Conservation (phyloP, 2,113 vertebrate species). For the Rhagologus leucostigma region DNA sequence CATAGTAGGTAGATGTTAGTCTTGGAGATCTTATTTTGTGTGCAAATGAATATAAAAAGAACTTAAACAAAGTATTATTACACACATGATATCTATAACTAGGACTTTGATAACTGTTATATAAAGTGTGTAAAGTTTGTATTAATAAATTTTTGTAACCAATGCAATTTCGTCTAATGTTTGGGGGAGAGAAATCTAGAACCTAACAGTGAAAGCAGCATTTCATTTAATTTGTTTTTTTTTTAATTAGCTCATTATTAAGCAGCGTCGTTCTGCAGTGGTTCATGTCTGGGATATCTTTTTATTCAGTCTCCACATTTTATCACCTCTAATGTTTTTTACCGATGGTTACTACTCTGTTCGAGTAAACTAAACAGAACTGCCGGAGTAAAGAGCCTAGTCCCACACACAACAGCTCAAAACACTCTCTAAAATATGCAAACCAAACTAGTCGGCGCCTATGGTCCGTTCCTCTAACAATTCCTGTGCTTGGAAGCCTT, state of each 20-base stretch:
- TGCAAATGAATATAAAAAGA: conserved; percentile 85
- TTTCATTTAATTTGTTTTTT: neutral
- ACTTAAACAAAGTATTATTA: conserved; percentile 84
- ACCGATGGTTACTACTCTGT: neutral
- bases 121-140: conserved; percentile 97
- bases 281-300: conserved; percentile 16
- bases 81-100: conserved; percentile 84
- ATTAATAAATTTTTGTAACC: conserved; percentile 99
- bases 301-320: conserved; percentile 4
- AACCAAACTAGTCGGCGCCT: neutral
- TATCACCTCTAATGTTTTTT: conserved; percentile 29
- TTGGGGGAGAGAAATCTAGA: conserved; percentile 77
- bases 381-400: neutral
- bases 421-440: neutral
- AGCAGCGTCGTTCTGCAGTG: neutral
- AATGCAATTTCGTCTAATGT: conserved; percentile 93
- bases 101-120: conserved; percentile 93
- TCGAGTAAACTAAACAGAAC: conserved; percentile 13
- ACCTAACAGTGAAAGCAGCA: conserved; percentile 29
- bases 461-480: neutral
- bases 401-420: neutral
- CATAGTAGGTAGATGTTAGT: conserved; percentile 80
- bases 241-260: conserved; percentile 27
- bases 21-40: conserved; percentile 86
- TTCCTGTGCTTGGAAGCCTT: neutral